These are phyloP conservation scores for Cylas formicarius DNA, from an alignment of 1,140 invertebrate species.

Conservation along the genomic window DNA sequence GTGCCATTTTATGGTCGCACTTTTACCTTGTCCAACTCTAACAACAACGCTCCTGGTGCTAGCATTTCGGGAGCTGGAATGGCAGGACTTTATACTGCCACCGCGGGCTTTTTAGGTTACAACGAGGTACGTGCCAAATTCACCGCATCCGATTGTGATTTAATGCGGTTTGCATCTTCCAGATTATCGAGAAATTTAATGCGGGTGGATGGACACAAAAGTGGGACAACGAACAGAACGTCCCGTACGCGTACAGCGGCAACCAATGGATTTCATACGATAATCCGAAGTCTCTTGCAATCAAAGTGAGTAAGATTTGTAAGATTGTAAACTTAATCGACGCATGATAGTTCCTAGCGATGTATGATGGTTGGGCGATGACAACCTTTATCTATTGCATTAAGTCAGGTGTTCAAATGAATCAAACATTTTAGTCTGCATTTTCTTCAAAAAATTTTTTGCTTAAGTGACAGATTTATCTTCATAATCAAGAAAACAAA, in stretches of 20 bases:
- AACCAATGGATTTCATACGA: conserved; percentile 73
- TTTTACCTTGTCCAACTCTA: conserved; percentile 48
- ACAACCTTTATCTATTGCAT: too few species aligned
- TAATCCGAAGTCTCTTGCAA: conserved; percentile 46
- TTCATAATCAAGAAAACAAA: neutral
- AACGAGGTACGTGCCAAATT: conserved; percentile 59
- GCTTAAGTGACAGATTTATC: too few species aligned
- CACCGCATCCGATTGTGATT: too few species aligned
- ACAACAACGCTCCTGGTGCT: conserved; percentile 47
- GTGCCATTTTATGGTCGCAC: conserved; percentile 59
- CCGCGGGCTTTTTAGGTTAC: conserved; percentile 65
- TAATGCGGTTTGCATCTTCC: too few species aligned
- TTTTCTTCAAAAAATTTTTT: too few species aligned
- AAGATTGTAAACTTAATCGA: too few species aligned
- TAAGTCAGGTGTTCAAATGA: too few species aligned
- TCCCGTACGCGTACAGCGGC: conserved; percentile 56
- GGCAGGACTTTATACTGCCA: conserved; percentile 63
- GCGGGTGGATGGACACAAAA: conserved; percentile 43
- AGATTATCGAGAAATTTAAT: conserved; percentile 24
- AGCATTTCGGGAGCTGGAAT: conserved; percentile 47
- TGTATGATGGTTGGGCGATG: too few species aligned
- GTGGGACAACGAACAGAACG: conserved; percentile 48
- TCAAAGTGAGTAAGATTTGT: conserved; percentile 41
- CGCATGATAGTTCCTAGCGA: too few species aligned
- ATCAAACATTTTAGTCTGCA: too few species aligned